These are phyloP conservation scores for Rhinoptilus africanus DNA, from an alignment of 2,113 vertebrate species.

Conservation along the genomic window DNA sequence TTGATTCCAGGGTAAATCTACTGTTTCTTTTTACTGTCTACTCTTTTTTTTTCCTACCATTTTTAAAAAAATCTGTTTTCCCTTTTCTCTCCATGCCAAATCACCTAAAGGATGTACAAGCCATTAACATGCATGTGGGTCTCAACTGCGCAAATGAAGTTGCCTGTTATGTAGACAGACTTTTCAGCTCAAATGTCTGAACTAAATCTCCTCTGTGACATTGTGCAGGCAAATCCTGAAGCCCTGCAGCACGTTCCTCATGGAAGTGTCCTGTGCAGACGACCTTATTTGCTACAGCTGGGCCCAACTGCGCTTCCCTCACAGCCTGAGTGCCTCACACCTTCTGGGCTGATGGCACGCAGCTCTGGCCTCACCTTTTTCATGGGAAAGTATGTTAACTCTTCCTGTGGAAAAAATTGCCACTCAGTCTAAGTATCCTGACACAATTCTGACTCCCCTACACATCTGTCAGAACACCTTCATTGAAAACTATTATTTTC, in stretches of 20 bases:
- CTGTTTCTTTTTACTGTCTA: background rate
- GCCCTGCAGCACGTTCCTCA: background rate
- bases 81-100: background rate
- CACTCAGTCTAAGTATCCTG: background rate
- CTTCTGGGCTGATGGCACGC: background rate
- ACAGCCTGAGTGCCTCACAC: background rate
- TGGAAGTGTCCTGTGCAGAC: background rate
- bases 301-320: background rate
- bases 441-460: background rate
- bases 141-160: background rate
- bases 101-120: background rate
- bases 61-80: background rate
- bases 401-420: background rate
- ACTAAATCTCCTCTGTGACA: background rate
- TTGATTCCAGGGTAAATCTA: background rate
- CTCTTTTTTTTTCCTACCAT: background rate
- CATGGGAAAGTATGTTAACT: background rate
- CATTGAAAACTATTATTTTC: background rate
- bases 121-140: background rate
- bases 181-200: background rate
- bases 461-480: background rate
- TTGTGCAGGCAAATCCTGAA: background rate
- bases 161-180: background rate
- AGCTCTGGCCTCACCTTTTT: background rate
- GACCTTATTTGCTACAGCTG: background rate